Evolutionary conservation across 2,797 vertebrate species (phyloP).

Genomic region (Poliocrania exsul): DNA sequence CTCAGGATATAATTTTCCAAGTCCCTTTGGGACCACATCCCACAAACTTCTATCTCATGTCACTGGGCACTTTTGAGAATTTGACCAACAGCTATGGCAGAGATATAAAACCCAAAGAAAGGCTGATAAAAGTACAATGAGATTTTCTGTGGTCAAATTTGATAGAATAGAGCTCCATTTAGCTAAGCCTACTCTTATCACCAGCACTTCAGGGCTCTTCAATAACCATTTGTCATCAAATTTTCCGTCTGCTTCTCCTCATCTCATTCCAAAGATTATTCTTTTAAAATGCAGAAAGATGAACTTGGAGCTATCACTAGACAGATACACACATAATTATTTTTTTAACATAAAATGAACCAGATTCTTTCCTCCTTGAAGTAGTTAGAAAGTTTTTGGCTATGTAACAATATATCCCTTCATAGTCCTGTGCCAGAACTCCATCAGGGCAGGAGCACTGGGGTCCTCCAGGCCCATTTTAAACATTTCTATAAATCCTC

Average conservation of each 20-base stretch:
- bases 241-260: conserved; percentile 48
- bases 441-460: background rate
- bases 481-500: background rate
- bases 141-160: conserved; percentile 26
- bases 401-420: background rate
- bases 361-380: conserved; percentile 23
- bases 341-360: conserved; percentile 14
- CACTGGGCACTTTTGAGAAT: conserved; percentile 14
- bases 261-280: conserved; percentile 51
- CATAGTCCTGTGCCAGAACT: background rate
- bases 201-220: conserved; percentile 55
- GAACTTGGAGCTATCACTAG: conserved; percentile 43
- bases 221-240: conserved; percentile 65
- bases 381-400: background rate
- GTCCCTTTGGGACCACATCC: background rate
- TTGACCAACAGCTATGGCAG: conserved; percentile 22
- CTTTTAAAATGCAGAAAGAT: conserved; percentile 39
- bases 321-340: background rate
- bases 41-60: background rate
- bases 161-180: conserved; percentile 8
- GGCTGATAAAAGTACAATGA: conserved; percentile 47
- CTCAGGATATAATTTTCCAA: conserved; percentile 9
- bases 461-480: background rate
- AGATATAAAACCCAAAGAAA: conserved; percentile 33
- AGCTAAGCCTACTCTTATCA: conserved; percentile 51